Evolutionary conservation across 2,888 invertebrate species (phyloP).

Genomic region (Cephus sareptanus): DNA sequence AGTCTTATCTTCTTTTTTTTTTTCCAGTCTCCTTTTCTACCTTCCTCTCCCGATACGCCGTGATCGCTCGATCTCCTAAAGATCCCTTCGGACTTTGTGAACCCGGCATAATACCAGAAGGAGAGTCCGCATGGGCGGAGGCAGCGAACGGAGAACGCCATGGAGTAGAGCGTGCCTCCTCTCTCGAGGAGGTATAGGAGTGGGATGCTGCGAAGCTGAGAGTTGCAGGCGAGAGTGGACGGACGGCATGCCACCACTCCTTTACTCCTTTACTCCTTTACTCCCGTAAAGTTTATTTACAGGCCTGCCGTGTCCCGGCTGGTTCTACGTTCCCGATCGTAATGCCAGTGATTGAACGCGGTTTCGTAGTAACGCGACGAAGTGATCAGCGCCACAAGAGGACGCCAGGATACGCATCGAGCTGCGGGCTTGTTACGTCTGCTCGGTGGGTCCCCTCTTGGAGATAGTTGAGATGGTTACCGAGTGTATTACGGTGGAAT

Average conservation of each 20-base stretch:
- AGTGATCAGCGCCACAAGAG: not conserved
- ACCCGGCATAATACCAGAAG: not conserved
- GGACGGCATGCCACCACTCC: conserved; percentile 64
- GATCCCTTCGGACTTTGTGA: not conserved
- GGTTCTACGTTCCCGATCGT: conserved; percentile 15
- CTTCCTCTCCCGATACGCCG: not conserved
- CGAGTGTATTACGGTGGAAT: not conserved
- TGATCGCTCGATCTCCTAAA: not conserved
- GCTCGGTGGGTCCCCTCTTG: not conserved
- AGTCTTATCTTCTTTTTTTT: not conserved
- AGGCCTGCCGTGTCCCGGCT: conserved; percentile 19
- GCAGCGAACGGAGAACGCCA: not conserved
- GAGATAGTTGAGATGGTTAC: not conserved
- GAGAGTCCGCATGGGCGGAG: conserved; percentile 6
- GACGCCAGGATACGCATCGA: not conserved
- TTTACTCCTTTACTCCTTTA: conserved; percentile 24
- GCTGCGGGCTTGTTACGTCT: not conserved
- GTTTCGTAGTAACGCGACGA: conserved; percentile 23
- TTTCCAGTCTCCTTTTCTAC: not conserved
- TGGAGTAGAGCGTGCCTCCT: not conserved
- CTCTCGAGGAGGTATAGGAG: conserved; percentile 29
- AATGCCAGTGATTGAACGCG: conserved; percentile 48
- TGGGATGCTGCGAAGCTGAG: conserved; percentile 32
- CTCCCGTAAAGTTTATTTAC: conserved; percentile 56
- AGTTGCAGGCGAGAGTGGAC: conserved; percentile 62